Conservation (phyloP, 2,113 vertebrate genomes). For the Odontophorus gujanensis region DNA sequence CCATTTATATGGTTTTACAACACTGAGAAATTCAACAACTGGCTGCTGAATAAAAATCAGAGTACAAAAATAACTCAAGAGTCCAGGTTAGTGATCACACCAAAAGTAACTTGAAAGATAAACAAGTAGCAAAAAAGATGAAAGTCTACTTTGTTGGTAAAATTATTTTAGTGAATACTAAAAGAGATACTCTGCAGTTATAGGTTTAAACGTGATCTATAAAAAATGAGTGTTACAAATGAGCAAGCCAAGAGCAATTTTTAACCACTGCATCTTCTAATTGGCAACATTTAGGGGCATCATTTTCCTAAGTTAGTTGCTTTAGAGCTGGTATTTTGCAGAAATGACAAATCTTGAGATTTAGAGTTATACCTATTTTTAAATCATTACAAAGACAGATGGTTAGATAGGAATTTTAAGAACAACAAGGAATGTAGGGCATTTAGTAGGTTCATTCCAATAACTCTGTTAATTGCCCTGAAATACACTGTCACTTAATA, state of each 20-base stretch:
- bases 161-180: not conserved
- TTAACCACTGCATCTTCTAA: not conserved
- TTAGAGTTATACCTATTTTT: not conserved
- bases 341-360: not conserved
- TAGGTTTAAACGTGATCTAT: not conserved
- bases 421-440: not conserved
- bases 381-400: not conserved
- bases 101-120: not conserved
- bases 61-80: not conserved
- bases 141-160: not conserved
- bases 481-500: not conserved
- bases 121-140: conserved; percentile 25
- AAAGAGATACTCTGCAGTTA: not conserved
- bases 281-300: not conserved
- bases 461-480: not conserved
- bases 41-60: conserved; percentile 10
- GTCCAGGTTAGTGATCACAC: not conserved
- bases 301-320: not conserved
- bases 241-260: not conserved
- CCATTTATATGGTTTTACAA: not conserved
- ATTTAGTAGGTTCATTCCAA: not conserved
- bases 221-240: not conserved
- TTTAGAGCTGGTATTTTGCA: not conserved
- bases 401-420: not conserved
- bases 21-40: not conserved